Evolutionary conservation across 2,113 vertebrate species (phyloP), one percentile per base, ranked within the genome.

Genomic region (Thermophis baileyi): DNA sequence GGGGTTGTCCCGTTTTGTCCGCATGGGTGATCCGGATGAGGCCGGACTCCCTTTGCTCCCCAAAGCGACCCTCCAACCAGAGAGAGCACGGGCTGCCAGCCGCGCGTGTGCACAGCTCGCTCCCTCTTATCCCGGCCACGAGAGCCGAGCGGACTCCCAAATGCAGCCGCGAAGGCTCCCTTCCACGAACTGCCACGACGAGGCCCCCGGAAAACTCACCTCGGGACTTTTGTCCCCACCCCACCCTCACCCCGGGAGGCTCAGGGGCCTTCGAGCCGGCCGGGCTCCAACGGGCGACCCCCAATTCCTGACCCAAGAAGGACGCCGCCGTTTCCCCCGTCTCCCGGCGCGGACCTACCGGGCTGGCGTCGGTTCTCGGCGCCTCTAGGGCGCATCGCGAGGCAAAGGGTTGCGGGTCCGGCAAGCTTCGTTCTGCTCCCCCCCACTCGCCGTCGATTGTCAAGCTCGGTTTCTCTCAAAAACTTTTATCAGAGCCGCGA

Each of bases 401-500:
- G 69, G 92, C 14, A 22, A 30, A 40, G 35, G 69, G 51, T 27
- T 20, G 18, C 55, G 35, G 16, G 2, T 8, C 20, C 30, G 30
- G 53, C 50, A 53, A 24, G 85, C 16, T 9, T 22, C 57, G 74
- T 7, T 53, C 88, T 30, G 51, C n/a, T 14, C 25, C 57, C 57
- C 7, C 24, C 7, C 55, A 25, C 44, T 1, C 16, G 57, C 44
- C 81, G 46, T 50, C 87, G 46, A 69, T 88, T 35, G 57, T 30
- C 46, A 86, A 24, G 6, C 87, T 63, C 93, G 16, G 57, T 93
- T 81, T 93, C 89, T 57, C 87, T 1, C 93, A 93, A 93, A 97
- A 97, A 95, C 81, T 97, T 97, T 88, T 91, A 90, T 92, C 40
- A 14, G 91, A 94, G 95, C 93, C 24, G 94, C 94, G 44, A 22